Evolutionary conservation across 2,888 invertebrate genomes (phyloP), one percentile per base, ranked within the genome.

Genomic region (Dicyrtomina minuta): DNA sequence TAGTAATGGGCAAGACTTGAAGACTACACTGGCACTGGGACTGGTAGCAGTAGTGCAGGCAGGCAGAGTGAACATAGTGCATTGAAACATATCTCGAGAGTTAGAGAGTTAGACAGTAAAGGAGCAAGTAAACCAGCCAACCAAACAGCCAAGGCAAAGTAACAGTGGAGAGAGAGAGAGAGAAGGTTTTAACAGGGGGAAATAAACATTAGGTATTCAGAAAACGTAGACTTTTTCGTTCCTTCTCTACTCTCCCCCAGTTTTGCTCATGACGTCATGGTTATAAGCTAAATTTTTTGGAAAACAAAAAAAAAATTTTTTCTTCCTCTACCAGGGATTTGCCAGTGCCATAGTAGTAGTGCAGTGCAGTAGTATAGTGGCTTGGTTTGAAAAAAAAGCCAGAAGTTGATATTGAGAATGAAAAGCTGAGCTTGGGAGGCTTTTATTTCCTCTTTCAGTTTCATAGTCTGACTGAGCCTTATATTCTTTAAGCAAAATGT

Each of bases 171-270:
- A 58, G 56, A 43, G 17, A 53, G 41, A 49, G 66, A 53, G 43
- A 65, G 60, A 51, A 33, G 64, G 64, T 64, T 64, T 64, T 64
- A 64, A 64, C 49, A 64, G 64, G 64, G 64, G 64, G 64, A 64
- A 64, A 64, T 64, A 26, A 44, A 64, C 64, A 64, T 64, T 64
- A 64, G 49, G 64, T 64, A 64, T 64, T 64, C 64, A 66, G 66
- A 66, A 66, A 66, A 58, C 66, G 59, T 59, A 58, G 59, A 66
- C 58, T 66, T 66, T 59, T 66, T 59, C 66, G 33, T 66, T 66
- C 59, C 66, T 46, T 56, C 55, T 55, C 17, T 26, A 33, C 65
- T 65, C 55, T 55, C 65, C 65, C 64, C 65, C 56, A 65, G 55
- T 65, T 55, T 65, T 65, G 43, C 56, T 56, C 55, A 65, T 65